Percentiles rank a stretch among this genome's conserved stretches.
Evolutionary conservation across 2,888 invertebrate genomes (phyloP).

Genomic region (Spilarctia lutea): DNA sequence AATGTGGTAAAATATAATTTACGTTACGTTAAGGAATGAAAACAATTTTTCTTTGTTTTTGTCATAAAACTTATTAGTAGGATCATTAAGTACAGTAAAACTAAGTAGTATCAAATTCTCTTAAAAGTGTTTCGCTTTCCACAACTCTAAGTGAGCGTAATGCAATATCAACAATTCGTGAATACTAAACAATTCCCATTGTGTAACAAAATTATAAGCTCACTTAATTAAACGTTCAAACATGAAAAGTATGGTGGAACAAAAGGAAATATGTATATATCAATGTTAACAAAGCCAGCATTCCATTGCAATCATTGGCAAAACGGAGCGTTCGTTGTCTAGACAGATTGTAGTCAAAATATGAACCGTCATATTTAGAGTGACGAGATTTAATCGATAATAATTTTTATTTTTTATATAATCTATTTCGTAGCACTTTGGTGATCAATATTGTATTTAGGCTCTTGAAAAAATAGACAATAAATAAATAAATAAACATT

Average conservation of each 20-base stretch:
- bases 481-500: too few species aligned
- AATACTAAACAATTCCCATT: neutral
- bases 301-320: constrained; percentile 56
- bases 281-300: constrained; percentile 44
- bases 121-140: too few species aligned
- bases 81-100: too few species aligned
- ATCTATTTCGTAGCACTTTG: neutral
- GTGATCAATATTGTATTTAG: too few species aligned
- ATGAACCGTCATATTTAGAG: constrained; percentile 31
- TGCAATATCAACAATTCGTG: neutral
- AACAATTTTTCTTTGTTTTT: neutral
- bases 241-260: constrained; percentile 31
- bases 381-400: constrained; percentile 31
- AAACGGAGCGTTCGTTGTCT: constrained; percentile 55
- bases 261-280: constrained; percentile 41
- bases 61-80: neutral
- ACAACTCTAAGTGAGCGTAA: too few species aligned
- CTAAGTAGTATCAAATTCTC: too few species aligned
- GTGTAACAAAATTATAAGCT: constrained; percentile 30
- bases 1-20: neutral
- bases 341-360: constrained; percentile 59
- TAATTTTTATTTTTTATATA: neutral
- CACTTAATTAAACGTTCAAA: constrained; percentile 29
- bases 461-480: too few species aligned
- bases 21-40: neutral